Evolutionary conservation across 2,888 invertebrate genomes (phyloP), one percentile per base, ranked within the genome.

Genomic region (Limenitis camilla): DNA sequence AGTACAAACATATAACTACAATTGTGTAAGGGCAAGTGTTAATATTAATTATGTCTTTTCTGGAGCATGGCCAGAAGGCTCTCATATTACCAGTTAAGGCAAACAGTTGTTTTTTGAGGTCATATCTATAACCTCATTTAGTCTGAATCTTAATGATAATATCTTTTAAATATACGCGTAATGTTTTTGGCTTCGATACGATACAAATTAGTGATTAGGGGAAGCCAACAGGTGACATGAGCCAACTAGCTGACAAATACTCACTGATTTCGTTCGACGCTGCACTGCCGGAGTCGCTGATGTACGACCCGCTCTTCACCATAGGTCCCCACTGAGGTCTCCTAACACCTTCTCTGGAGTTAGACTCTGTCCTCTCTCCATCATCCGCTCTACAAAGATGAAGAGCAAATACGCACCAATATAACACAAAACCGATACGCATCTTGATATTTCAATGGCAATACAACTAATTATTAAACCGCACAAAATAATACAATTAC

Each of bases 361-460:
- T 77, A 64, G 74, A 65, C 56, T 87, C 87, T 77, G 81, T 83
- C 76, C 76, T 83, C 65, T 85, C 85, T 64, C 74, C 78, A 77
- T 86, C 86, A 61, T 86, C 79, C 57, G 77, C 85, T 76, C 79
- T 81, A 68, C 84, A 83, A 69, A 86, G 67, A 75, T 86, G 85
- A 73, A 86, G 73, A 69, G 76, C 81, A 68, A 83, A 80, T 74
- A 87, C 81, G 81, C 85, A 87, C 84, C 84, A 86, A 80, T 84
- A 87, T 62, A 87, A 75, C 72, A 84, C 76, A 72, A 85, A 75
- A 81, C 80, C 81, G 78, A 86, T 77, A 83, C 84, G 86, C 87
- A 87, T 87, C 75, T 81, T 87, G 80, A 83, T 78, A 73, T 74
- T 65, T 72, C 74, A 77, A 81, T 82, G 77, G 80, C 82, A 84